Evolutionary conservation across 2,797 vertebrate genomes (phyloP), one percentile per base, ranked within the genome.

Genomic region (Rhynchonycteris naso): DNA sequence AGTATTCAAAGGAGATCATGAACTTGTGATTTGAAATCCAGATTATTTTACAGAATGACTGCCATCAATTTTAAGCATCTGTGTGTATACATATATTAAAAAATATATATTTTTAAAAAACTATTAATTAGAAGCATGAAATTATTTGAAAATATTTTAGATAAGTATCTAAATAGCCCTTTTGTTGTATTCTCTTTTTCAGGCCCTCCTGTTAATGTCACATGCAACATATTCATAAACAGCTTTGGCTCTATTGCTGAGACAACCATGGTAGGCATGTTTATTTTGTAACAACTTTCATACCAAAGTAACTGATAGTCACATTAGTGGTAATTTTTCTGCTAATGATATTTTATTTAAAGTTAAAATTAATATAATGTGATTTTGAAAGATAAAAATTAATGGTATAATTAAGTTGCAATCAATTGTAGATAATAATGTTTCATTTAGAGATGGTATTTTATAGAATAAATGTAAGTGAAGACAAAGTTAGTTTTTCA

Each of bases 161-260:
- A 9, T 71, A 5, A 63, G 9, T 50, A 54, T n/a, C 19, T 74
- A 90, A 92, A 75, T 6, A 68, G 6, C 7, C 1, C 30, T 87
- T 86, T 68, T 90, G 8, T 43, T 93, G 94, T 94, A 28, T 69
- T 97, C 65, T 97, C 65, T 97, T 96, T 98, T 98, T 22, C 98
- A 99, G 99, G 99, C 86, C 99, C 99, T 97, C 98, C 99, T 54
- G 99, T 99, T 95, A 99, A 99, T 94, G 99, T 99, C 76, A 99
- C 99, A 71, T 99, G 99, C 97, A 99, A 99, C 98, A 99, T 99
- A 97, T 99, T 99, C 98, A 99, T 99, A 98, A 99, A 99, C 98
- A 99, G 99, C 98, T 99, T 99, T 95, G 99, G 99, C 84, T 99
- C 99, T 95, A 99, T 99, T 74, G 99, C 99, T 76, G 99, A 99